Percentiles rank a stretch among this genome's conserved stretches.
Conservation (phyloP, 2,797 vertebrate species). For the Thalassophryne amazonica region DNA sequence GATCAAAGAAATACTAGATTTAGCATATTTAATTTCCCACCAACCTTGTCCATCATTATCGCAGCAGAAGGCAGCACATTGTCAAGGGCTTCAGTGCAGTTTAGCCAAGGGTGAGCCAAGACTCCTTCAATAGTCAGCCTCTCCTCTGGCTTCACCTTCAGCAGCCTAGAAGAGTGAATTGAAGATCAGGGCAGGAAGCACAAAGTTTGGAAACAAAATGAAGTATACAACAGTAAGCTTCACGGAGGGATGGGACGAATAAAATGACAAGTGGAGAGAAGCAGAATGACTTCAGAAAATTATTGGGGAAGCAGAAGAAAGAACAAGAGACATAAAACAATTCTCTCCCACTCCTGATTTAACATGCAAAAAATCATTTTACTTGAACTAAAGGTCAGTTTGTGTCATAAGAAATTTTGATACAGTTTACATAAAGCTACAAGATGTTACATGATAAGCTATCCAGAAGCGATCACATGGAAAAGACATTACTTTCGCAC, state of each 20-base stretch:
- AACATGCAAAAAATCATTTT: too few relatives aligned
- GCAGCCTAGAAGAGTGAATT: constrained; percentile 77
- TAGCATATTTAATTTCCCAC: not conserved
- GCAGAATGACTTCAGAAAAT: not conserved
- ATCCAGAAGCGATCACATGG: too few relatives aligned
- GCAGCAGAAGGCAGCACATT: constrained; percentile 97
- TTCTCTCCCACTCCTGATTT: too few relatives aligned
- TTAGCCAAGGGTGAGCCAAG: constrained; percentile 96
- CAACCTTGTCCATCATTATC: constrained; percentile 99
- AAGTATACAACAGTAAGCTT: not conserved
- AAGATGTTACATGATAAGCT: too few relatives aligned
- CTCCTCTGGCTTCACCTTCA: constrained; percentile 98
- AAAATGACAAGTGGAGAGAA: not conserved
- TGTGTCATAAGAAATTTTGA: too few relatives aligned
- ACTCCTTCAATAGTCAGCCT: constrained; percentile 95
- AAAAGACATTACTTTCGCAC: constrained; percentile 90
- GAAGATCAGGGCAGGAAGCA: not conserved
- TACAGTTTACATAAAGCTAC: too few relatives aligned
- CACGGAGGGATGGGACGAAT: not conserved
- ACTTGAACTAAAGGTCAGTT: too few relatives aligned
- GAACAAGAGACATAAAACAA: too few relatives aligned
- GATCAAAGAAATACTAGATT: not conserved
- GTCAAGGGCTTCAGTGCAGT: constrained; percentile 95
- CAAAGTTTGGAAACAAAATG: not conserved
- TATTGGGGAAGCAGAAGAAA: not conserved